phyloP scores from a whole-genome alignment of 2,113 vertebrate species.

The Neofelis nebulosa region DNA sequence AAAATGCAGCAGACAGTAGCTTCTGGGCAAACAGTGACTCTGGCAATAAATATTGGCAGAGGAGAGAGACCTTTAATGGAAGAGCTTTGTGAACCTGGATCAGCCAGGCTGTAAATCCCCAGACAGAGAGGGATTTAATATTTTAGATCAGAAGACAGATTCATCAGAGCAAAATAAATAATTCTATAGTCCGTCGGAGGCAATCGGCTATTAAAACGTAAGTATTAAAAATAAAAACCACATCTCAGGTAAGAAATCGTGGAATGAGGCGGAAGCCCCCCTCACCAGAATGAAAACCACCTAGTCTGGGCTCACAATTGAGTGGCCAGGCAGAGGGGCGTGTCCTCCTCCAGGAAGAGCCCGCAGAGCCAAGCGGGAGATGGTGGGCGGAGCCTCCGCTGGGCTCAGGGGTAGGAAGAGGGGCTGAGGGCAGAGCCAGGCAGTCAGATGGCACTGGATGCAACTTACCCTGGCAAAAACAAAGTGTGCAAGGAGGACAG shows the following conservation, averaged over 20 bases:
- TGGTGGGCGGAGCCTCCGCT: not conserved
- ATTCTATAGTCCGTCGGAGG: constrained; percentile 11
- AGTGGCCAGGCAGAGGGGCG: fast-evolving
- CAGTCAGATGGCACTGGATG: fast-evolving
- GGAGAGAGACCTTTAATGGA: constrained; percentile 62
- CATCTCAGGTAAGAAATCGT: not conserved
- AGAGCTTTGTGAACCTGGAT: constrained; percentile 52
- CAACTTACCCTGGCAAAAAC: not conserved
- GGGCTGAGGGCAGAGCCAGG: fast-evolving
- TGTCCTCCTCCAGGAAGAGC: no score
- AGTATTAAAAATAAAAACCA: constrained; percentile 9
- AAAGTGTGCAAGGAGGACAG: not conserved
- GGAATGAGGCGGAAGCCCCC: not conserved
- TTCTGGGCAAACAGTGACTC: constrained; percentile 77
- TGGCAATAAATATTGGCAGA: constrained; percentile 79
- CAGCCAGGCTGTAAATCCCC: constrained; percentile 53
- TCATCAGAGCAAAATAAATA: constrained; percentile 33
- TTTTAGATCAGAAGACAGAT: constrained; percentile 35
- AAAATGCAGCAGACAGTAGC: constrained; percentile 74
- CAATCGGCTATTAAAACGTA: not conserved
- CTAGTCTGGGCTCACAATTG: not conserved
- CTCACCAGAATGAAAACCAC: not conserved
- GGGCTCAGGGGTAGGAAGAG: not conserved
- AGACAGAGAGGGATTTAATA: constrained; percentile 35
- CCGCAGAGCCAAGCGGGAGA: not conserved